phyloP scores from a whole-genome alignment of 2,888 invertebrate species.

The Mallateleia sp. region DNA sequence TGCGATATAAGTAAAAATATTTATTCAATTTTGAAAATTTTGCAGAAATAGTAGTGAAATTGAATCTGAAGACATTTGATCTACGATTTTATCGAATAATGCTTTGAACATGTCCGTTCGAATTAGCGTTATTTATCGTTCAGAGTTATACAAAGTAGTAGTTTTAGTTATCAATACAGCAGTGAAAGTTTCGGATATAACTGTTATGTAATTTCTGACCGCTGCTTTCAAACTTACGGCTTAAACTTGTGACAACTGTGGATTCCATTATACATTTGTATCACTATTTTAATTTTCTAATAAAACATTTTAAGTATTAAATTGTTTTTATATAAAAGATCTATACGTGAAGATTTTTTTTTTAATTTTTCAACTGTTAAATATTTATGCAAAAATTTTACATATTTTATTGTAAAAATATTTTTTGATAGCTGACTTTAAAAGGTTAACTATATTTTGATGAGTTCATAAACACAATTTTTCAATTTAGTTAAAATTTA shows the following conservation, averaged over 20 bases:
- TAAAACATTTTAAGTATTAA: too few species aligned
- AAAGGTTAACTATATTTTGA: too few species aligned
- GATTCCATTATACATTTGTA: too few species aligned
- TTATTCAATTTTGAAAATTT: neutral
- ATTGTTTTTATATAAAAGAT: too few species aligned
- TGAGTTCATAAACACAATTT: too few species aligned
- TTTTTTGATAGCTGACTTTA: too few species aligned
- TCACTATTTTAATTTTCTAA: too few species aligned
- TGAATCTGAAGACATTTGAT: neutral
- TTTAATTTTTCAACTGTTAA: too few species aligned
- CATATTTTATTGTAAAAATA: too few species aligned
- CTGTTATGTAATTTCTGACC: constrained; percentile 88
- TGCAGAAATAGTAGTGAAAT: neutral
- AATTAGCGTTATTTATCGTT: constrained; percentile 8
- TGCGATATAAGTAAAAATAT: neutral
- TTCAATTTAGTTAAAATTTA: too few species aligned
- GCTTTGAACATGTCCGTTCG: neutral
- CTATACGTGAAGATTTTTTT: too few species aligned
- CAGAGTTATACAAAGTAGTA: constrained; percentile 26
- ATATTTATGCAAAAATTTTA: too few species aligned
- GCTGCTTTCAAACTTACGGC: constrained; percentile 88
- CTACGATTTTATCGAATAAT: neutral
- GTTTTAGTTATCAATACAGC: constrained; percentile 40
- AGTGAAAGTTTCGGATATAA: constrained; percentile 84
- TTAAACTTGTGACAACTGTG: constrained; percentile 28